Evolutionary conservation across 2,888 invertebrate species (phyloP).

Genomic region (Ornithoptera alexandrae): DNA sequence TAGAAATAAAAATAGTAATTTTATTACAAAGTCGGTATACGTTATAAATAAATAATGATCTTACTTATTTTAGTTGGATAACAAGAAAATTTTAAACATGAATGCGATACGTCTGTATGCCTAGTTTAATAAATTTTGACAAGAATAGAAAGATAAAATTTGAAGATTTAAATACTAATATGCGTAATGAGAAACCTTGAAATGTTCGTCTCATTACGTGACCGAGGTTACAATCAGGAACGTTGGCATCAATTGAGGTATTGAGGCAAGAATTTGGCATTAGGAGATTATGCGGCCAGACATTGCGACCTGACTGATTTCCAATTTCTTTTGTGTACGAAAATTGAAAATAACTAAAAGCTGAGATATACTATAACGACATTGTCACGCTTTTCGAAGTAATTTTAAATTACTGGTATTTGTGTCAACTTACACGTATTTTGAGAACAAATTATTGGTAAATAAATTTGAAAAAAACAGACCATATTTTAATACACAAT

Average conservation of each 20-base stretch:
- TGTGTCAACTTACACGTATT: background rate
- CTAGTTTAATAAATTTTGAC: too few relatives aligned
- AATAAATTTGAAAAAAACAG: background rate
- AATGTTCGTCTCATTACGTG: constrained; percentile 38
- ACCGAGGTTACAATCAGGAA: constrained; percentile 40
- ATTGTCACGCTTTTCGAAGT: background rate
- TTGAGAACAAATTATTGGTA: background rate
- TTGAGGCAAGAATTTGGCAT: constrained; percentile 44
- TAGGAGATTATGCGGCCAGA: constrained; percentile 43
- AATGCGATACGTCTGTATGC: too few relatives aligned
- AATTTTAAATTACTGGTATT: background rate
- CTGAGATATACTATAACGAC: background rate
- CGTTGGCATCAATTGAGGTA: constrained; percentile 42
- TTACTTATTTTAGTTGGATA: too few relatives aligned
- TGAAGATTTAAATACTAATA: background rate
- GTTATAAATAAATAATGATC: too few relatives aligned
- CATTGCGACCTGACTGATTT: constrained; percentile 36
- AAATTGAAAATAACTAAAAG: constrained; percentile 9
- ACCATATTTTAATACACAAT: too few relatives aligned
- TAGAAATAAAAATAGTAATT: too few relatives aligned
- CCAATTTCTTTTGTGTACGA: constrained; percentile 28
- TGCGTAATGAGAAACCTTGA: background rate
- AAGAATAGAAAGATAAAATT: background rate
- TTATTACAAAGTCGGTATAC: too few relatives aligned
- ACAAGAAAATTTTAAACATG: too few relatives aligned